phyloP scores from a whole-genome alignment of 2,888 invertebrate genomes.

The Diarsia rubi region DNA sequence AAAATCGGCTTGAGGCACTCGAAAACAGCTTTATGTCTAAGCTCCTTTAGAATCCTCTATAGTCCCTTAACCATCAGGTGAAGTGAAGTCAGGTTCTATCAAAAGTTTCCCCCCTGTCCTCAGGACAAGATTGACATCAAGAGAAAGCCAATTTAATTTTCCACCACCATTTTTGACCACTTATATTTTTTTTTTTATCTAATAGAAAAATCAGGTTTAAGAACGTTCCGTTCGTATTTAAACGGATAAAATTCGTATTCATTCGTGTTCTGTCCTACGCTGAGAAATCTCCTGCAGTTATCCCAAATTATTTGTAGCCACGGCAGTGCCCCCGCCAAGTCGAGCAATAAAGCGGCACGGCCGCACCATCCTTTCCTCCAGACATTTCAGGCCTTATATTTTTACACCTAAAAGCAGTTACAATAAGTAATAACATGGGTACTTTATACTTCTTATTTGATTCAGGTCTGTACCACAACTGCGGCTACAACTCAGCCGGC shows the following conservation, averaged over 20 bases:
- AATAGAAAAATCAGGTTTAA: no score
- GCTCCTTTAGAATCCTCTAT: background rate
- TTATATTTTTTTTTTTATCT: no score
- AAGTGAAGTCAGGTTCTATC: background rate
- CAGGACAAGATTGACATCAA: no score
- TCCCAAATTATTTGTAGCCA: background rate
- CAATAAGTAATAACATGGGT: background rate
- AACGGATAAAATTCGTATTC: no score
- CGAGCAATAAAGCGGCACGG: no score
- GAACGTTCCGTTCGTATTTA: background rate
- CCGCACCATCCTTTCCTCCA: no score
- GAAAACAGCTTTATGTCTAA: background rate
- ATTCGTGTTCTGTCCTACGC: no score
- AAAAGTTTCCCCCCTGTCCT: no score
- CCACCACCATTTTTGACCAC: background rate
- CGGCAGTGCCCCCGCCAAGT: no score
- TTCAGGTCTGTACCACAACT: slow-evolving; percentile 95
- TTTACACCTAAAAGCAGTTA: background rate
- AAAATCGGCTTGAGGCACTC: background rate
- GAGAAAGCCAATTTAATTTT: no score
- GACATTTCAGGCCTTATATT: no score
- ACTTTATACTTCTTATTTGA: background rate
- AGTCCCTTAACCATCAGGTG: background rate
- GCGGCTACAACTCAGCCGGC: slow-evolving; percentile 97
- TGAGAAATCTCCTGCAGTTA: background rate